These are phyloP conservation scores for Elachura formosa DNA, from an alignment of 2,113 vertebrate species.

Conservation along the genomic window DNA sequence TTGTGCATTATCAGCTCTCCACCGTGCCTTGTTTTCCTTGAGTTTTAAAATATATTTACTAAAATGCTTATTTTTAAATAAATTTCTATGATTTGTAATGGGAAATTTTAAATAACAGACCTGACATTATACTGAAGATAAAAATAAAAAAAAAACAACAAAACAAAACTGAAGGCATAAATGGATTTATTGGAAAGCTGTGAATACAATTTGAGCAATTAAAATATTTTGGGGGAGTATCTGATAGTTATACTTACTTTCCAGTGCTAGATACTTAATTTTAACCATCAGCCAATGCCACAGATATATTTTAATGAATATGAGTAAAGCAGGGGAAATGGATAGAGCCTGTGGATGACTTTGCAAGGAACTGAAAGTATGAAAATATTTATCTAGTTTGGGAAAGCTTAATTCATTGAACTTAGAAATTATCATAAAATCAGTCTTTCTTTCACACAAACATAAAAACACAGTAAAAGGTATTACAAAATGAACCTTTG, in stretches of 20 bases:
- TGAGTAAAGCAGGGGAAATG: background rate
- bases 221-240: background rate
- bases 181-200: background rate
- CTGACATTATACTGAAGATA: background rate
- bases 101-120: background rate
- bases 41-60: background rate
- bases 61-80: background rate
- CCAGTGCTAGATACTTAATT: background rate
- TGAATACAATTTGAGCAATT: background rate
- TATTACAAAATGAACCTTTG: background rate
- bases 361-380: background rate
- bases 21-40: background rate
- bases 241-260: background rate
- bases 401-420: background rate
- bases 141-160: background rate
- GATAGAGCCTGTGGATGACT: background rate
- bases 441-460: background rate
- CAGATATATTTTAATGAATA: rapidly evolving
- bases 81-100: background rate
- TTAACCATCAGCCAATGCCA: background rate
- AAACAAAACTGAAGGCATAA: background rate
- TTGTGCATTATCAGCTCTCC: background rate
- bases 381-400: background rate
- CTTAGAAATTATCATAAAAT: background rate
- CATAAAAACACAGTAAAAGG: background rate